A percentile compares a stretch with the other conserved stretches of the same genome.
Conservation (phyloP, 2,797 vertebrate genomes). For the Esox masquinongy region DNA sequence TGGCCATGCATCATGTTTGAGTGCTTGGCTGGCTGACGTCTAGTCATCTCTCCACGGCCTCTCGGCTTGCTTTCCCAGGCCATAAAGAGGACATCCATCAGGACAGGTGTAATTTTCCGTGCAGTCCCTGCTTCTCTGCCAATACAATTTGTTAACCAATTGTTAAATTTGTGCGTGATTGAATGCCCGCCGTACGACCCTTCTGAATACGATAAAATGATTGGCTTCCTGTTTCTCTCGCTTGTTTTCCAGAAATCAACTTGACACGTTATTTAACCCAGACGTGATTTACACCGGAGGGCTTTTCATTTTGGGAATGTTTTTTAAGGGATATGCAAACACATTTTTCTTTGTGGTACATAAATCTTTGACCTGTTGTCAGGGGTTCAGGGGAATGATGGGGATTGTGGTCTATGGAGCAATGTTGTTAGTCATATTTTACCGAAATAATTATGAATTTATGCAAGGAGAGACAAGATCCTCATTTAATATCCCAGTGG, state of each 20-base stretch:
- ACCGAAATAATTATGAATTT: constrained; percentile 46
- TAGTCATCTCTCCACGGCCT: constrained; percentile 35
- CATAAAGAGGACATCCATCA: constrained; percentile 58
- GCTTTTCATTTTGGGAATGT: constrained; percentile 13
- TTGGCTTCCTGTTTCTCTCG: background rate
- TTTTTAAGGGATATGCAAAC: constrained; percentile 2
- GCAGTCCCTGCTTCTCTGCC: constrained; percentile 55
- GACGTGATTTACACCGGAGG: constrained; percentile 12
- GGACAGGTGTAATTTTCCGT: constrained; percentile 57
- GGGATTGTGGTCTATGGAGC: background rate
- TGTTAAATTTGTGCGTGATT: constrained; percentile 38
- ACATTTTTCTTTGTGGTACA: constrained; percentile 8
- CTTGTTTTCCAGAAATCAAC: constrained; percentile 9
- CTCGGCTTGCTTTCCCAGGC: constrained; percentile 44
- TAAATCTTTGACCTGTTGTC: constrained; percentile 28
- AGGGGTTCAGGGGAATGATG: background rate
- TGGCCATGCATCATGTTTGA: constrained; percentile 52
- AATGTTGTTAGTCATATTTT: constrained; percentile 37
- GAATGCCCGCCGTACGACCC: constrained; percentile 16
- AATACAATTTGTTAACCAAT: constrained; percentile 66
- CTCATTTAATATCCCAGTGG: constrained; percentile 32
- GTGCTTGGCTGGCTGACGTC: constrained; percentile 24
- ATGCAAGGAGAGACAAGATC: constrained; percentile 41
- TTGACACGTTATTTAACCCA: constrained; percentile 19
- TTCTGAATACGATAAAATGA: constrained; percentile 20